These are phyloP conservation scores for Mesoclemmys tuberculata DNA, from an alignment of 2,113 vertebrate species.

Conservation along the genomic window DNA sequence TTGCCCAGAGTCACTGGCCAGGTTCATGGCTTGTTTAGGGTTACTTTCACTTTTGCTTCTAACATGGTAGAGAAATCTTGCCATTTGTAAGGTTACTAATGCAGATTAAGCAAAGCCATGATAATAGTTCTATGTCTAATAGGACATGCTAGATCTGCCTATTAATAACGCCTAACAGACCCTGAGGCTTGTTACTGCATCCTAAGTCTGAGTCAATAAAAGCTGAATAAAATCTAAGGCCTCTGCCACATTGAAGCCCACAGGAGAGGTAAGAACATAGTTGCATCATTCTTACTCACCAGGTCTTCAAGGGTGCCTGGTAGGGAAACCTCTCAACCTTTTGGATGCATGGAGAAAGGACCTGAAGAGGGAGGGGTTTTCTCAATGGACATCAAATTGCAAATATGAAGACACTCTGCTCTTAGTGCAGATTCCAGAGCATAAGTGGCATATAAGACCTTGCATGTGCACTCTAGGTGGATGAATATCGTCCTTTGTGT, in stretches of 20 bases:
- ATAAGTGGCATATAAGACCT: neutral
- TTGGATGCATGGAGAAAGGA: neutral
- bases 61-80: neutral
- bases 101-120: conserved; percentile 1
- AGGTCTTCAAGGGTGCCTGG: neutral
- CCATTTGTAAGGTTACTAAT: neutral
- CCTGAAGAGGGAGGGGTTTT: neutral
- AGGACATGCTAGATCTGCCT: neutral
- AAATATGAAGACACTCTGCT: neutral
- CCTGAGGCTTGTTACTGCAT: neutral
- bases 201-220: neutral
- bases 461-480: fast-evolving
- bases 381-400: neutral
- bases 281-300: neutral
- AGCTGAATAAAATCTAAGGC: conserved; percentile 22
- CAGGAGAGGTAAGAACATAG: neutral
- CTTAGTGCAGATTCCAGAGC: neutral
- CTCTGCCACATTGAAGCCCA: neutral
- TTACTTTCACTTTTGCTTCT: neutral
- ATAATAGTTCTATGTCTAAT: neutral
- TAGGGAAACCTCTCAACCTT: neutral
- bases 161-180: conserved; percentile 6
- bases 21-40: neutral
- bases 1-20: neutral
- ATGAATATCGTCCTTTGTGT: neutral